phyloP scores from a whole-genome alignment of 2,113 vertebrate genomes.

The Burhinus bistriatus region DNA sequence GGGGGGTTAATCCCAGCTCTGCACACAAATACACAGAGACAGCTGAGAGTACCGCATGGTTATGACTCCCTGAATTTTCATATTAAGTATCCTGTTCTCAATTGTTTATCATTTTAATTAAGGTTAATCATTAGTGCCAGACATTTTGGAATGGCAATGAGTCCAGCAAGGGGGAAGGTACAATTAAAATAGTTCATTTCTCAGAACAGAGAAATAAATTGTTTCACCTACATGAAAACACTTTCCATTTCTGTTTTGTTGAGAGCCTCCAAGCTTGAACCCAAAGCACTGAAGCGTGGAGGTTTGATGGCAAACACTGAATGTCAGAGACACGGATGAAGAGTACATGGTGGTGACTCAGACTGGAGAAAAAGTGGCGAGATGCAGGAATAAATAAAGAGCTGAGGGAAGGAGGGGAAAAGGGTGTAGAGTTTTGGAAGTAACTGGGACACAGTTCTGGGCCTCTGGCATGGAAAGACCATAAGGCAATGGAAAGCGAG shows the following conservation, averaged over 20 bases:
- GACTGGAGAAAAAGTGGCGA: background rate
- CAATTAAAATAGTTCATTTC: background rate
- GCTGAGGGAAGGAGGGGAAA: background rate
- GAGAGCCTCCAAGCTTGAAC: background rate
- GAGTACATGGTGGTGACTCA: background rate
- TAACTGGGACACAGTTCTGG: background rate
- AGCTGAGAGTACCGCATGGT: background rate
- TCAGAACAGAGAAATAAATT: background rate
- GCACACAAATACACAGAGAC: background rate
- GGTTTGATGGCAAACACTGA: background rate
- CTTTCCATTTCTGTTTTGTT: background rate
- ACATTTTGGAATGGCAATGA: background rate
- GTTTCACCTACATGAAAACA: background rate
- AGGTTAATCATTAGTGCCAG: background rate
- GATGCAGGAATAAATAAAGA: background rate
- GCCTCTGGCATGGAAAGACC: background rate
- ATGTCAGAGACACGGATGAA: background rate
- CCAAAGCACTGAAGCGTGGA: background rate
- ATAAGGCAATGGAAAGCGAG: background rate
- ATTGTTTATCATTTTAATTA: background rate
- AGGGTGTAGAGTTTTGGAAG: background rate
- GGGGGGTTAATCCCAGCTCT: background rate
- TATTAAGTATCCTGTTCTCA: background rate
- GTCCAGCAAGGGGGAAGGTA: background rate
- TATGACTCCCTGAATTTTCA: background rate